phyloP scores from a whole-genome alignment of 2,888 invertebrate species.

The Heliconius ethilla region DNA sequence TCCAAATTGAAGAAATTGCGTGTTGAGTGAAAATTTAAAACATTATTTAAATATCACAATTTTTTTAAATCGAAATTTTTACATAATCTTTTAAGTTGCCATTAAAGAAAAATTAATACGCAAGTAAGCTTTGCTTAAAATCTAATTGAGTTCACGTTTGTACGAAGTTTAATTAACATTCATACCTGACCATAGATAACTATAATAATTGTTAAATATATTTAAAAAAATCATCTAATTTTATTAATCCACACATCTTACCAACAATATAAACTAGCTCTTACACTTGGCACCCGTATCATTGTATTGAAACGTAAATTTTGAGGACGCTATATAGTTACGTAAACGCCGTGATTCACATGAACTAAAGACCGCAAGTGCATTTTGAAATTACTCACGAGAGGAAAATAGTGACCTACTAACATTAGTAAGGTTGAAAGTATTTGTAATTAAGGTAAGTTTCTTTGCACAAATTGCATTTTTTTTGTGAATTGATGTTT shows the following conservation, averaged over 20 bases:
- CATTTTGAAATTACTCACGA: constrained; percentile 36
- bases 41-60: too few species aligned
- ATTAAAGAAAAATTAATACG: too few species aligned
- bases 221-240: background rate
- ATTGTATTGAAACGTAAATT: constrained; percentile 33
- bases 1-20: background rate
- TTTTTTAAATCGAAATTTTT: too few species aligned
- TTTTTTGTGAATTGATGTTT: background rate
- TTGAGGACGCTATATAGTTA: constrained; percentile 33
- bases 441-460: constrained; percentile 21
- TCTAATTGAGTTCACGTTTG: too few species aligned
- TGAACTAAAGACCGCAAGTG: constrained; percentile 26
- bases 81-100: too few species aligned
- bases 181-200: too few species aligned
- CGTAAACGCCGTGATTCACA: constrained; percentile 39
- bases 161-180: too few species aligned
- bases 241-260: background rate
- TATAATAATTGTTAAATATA: background rate
- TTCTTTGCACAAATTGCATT: background rate
- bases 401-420: constrained; percentile 31
- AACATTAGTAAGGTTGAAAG: constrained; percentile 21
- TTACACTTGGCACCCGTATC: constrained; percentile 35
- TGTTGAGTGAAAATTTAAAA: background rate
- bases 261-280: constrained; percentile 22
- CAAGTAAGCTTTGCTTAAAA: too few species aligned